These are phyloP conservation scores for Teleiodes luculella DNA, from an alignment of 2,888 invertebrate genomes.

Conservation along the genomic window DNA sequence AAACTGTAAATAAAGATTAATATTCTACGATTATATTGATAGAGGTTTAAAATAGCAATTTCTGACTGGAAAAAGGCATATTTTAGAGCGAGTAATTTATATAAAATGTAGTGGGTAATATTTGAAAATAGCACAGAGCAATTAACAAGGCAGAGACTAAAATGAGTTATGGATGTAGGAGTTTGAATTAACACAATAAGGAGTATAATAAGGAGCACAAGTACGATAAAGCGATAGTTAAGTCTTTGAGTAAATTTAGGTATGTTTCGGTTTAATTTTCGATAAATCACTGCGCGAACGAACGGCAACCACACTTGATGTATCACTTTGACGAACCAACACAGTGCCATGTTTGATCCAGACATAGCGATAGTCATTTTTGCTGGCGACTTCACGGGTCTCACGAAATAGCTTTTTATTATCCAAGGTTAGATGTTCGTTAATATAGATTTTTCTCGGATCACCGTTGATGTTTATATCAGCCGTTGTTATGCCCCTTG, in stretches of 20 bases:
- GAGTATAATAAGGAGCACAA: background rate
- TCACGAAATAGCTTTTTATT: slow-evolving; percentile 20
- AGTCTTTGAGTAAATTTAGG: background rate
- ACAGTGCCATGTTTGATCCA: slow-evolving; percentile 20
- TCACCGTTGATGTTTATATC: slow-evolving; percentile 12
- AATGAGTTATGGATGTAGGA: background rate
- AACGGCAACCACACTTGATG: slow-evolving; percentile 6
- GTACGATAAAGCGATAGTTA: background rate
- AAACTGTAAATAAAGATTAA: too few species aligned
- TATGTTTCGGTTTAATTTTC: background rate
- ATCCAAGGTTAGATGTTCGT: slow-evolving; percentile 20
- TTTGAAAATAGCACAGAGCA: background rate
- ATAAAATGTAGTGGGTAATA: too few species aligned
- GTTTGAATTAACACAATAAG: background rate
- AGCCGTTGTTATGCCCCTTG: slow-evolving; percentile 6
- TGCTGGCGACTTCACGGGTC: slow-evolving; percentile 10
- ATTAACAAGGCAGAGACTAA: background rate
- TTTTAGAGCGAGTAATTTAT: background rate
- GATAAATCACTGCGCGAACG: background rate
- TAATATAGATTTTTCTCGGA: slow-evolving; percentile 10
- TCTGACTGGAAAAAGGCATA: background rate
- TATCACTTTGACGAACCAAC: slow-evolving; percentile 14
- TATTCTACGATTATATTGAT: too few species aligned
- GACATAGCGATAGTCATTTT: slow-evolving; percentile 11
- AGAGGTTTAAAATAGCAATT: slow-evolving; percentile 15